Percentiles rank a stretch among this genome's conserved stretches.
phyloP scores from a whole-genome alignment of 2,888 invertebrate species.

The Hypercompe scribonia region DNA sequence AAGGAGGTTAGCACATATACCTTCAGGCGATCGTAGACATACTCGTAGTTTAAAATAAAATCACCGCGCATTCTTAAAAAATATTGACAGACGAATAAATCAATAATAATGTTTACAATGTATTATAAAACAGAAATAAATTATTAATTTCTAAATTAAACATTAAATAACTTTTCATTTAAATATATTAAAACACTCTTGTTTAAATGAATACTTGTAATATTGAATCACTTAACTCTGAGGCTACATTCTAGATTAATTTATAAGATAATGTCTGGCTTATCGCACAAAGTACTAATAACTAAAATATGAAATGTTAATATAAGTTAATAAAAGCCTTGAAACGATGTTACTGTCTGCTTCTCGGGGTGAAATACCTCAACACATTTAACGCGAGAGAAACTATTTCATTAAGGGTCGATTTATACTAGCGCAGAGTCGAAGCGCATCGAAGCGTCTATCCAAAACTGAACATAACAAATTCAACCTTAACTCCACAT shows the following conservation, averaged over 20 bases:
- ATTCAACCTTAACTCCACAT: too few relatives aligned
- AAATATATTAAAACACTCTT: neutral
- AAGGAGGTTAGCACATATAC: too few relatives aligned
- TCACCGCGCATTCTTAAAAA: too few relatives aligned
- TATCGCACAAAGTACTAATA: neutral
- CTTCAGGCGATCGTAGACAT: too few relatives aligned
- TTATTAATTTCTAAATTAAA: neutral
- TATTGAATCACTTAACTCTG: neutral
- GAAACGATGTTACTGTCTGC: conserved; percentile 12
- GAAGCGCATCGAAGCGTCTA: too few relatives aligned
- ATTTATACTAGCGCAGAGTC: too few relatives aligned
- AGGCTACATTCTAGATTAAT: neutral
- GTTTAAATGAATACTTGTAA: neutral
- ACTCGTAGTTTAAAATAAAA: too few relatives aligned
- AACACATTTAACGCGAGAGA: neutral
- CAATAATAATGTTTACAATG: too few relatives aligned
- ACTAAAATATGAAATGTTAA: conserved; percentile 1
- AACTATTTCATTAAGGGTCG: too few relatives aligned
- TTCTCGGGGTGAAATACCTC: conserved; percentile 9
- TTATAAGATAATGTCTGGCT: conserved; percentile 4
- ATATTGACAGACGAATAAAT: too few relatives aligned
- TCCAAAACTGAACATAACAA: too few relatives aligned
- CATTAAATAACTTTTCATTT: neutral
- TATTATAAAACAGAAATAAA: too few relatives aligned
- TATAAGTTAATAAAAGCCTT: conserved; percentile 12